Conservation (phyloP, 2,888 invertebrate genomes). For the Ditula angustiorana region DNA sequence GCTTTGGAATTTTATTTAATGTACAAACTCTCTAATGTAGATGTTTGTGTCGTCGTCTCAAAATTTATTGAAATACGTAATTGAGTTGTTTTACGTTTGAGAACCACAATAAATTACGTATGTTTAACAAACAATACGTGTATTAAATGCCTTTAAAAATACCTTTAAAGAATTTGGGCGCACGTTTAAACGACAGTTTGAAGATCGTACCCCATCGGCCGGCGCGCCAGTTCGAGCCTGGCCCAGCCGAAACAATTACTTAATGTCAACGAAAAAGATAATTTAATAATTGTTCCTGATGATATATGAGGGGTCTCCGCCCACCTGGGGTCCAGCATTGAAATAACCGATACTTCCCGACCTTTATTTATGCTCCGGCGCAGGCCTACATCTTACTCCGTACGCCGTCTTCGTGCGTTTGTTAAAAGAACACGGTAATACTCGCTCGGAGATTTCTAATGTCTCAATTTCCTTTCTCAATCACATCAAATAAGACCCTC, state of each 20-base stretch:
- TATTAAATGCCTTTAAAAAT: constrained; percentile 53
- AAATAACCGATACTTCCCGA: constrained; percentile 78
- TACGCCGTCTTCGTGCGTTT: constrained; percentile 74
- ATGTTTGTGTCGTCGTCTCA: background rate
- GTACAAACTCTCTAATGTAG: background rate
- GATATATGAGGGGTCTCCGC: constrained; percentile 78
- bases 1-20: background rate
- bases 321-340: constrained; percentile 80
- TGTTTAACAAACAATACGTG: constrained; percentile 45
- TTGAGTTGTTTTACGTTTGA: constrained; percentile 34
- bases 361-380: constrained; percentile 79
- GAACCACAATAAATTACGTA: constrained; percentile 26
- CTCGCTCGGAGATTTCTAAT: constrained; percentile 82
- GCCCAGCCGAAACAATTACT: constrained; percentile 80
- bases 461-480: constrained; percentile 75
- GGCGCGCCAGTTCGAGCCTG: constrained; percentile 66
- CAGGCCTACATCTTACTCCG: constrained; percentile 82
- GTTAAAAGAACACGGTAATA: constrained; percentile 84
- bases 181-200: constrained; percentile 66
- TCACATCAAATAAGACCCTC: constrained; percentile 57
- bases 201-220: constrained; percentile 69
- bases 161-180: constrained; percentile 65
- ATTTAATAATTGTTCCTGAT: constrained; percentile 83
- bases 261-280: constrained; percentile 85
- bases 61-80: constrained; percentile 22